Base-by-base conservation (phyloP, 2,888 invertebrate genomes). In the Altica lythri region DNA sequence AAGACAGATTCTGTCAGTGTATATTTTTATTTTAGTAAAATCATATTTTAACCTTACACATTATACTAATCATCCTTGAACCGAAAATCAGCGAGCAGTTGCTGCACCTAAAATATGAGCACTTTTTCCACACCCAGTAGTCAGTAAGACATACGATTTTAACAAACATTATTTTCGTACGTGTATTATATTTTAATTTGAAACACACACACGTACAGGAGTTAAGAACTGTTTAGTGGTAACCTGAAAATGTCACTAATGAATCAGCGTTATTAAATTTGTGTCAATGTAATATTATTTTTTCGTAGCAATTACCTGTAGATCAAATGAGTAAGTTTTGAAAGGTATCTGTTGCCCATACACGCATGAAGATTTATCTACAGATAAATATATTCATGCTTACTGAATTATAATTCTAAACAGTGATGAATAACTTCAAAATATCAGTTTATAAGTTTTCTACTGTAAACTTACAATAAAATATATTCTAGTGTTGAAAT, bases 241-340 rank as follows among this genome's bases (percentile, higher is more conserved):
- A 61, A 61, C 61, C 61, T 57, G 53, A 59, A 58, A 57, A 55
- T 59, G 59, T 61, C 61, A 59, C 48, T 47, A 55, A 53, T 61
- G 61, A 61, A 59, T 61, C 61, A 61, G 57, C 61, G 47, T 32
- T 55, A 51, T 54, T 51, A 57, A 57, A 61, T 58, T 59, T 59
- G 61, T 61, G 61, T 61, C 61, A 61, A 61, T 61, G 61, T 53
- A 50, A 56, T 56, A 32, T 45, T 30, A 55, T 55, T 55, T 50
- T 45, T 50, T 38, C 38, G 22, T 25, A 6, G 37, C 48, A 48
- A 48, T 53, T 37, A 34, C 34, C 6, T 34, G 14, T 27, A 53
- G 42, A 47, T 47, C 43, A 27, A 43, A 53, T 43, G 30, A 46
- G 25, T 46, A 35, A 46, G 22, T 34, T n/a, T 2, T 34, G 35